Evolutionary conservation across 2,797 vertebrate genomes (phyloP), one percentile per base, ranked within the genome.

Genomic region (Liparis tanakae): DNA sequence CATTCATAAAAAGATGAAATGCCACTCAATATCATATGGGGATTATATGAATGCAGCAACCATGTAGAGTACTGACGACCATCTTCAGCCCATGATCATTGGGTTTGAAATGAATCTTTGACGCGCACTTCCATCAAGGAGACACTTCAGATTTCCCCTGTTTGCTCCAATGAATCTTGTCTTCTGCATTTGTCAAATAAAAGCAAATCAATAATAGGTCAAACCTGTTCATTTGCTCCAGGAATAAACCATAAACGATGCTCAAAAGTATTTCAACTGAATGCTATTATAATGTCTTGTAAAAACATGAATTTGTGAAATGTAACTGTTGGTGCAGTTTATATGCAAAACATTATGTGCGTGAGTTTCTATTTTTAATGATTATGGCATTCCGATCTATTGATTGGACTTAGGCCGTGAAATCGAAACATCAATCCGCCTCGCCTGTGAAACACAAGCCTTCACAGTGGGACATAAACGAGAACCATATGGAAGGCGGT

Each of bases 121-220:
- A 84, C 83, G 78, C 55, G 78, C 70, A 71, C 39, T 65, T 62
- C 66, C 36, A 65, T 74, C 56, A 41, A 22, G 36, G 53, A 80
- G 72, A 57, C 39, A 54, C 51, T 58, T 71, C 5, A 41, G 37
- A 53, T 59, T 74, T 48, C 9, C 65, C 33, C 33, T 69, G 56
- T 59, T 77, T 48, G 63, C 37, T 70, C 4, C 44, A 58, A 64
- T 37, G 36, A 18, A 78, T 67, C 44, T 39, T 13, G 41, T 74
- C 15, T 67, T 8, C 8, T 46, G 10, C 58, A 74, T 76, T 43
- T 36, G 13, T 33, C 53, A 65, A 65, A 76, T 58, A 74, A 80
- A 80, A 74, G 15, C 75, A 20, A 84, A 82, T 83, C 60, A 55
- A 78, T 57, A 57, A 83, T 57, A 73, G 72, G 72, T 70, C 64